Evolutionary conservation across 2,797 vertebrate species (phyloP).

Genomic region (Coluber constrictor): DNA sequence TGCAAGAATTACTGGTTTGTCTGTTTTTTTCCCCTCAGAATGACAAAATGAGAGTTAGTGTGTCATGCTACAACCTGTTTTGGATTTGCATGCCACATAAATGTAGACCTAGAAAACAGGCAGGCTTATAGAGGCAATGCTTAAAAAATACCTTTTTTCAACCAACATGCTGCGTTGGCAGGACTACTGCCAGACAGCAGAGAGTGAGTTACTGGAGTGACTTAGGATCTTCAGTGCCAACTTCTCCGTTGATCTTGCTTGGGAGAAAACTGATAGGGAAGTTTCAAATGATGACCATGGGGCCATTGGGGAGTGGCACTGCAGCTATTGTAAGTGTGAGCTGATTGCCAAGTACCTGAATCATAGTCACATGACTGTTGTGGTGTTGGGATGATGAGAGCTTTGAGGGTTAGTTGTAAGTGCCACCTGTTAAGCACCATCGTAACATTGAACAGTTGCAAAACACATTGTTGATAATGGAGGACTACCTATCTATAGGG

Average conservation of each 20-base stretch:
- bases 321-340: not conserved
- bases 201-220: not conserved
- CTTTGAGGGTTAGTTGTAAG: not conserved
- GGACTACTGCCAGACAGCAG: not conserved
- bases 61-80: not conserved
- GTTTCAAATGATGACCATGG: not conserved
- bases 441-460: not conserved
- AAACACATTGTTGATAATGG: not conserved
- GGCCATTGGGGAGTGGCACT: not conserved
- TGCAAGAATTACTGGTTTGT: not conserved
- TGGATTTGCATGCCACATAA: not conserved
- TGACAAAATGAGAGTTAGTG: not conserved
- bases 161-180: not conserved
- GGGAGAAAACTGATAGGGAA: not conserved
- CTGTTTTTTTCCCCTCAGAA: not conserved
- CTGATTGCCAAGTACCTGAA: not conserved
- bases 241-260: not conserved
- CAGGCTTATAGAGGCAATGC: not conserved
- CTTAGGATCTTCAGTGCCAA: not conserved
- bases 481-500: not conserved
- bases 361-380: not conserved
- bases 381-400: not conserved
- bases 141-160: not conserved
- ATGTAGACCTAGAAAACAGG: not conserved
- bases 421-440: not conserved